Percentiles rank a stretch among this genome's conserved stretches.
These are phyloP conservation scores for Apantesis nais DNA, from an alignment of 2,888 invertebrate species.

Conservation along the genomic window DNA sequence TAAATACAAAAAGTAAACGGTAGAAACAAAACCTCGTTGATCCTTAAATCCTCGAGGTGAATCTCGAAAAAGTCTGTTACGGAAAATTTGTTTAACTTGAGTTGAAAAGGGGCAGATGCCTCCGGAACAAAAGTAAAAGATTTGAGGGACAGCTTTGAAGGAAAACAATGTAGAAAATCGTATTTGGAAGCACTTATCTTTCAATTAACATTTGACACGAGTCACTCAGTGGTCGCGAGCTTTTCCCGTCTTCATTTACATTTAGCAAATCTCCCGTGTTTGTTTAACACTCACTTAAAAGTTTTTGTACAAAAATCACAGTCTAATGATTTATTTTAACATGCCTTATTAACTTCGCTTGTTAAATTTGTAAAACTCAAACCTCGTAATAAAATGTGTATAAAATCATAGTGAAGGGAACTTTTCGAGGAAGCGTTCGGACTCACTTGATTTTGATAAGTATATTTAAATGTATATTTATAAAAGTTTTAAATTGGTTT, in stretches of 20 bases:
- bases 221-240: constrained; percentile 23
- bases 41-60: constrained; percentile 77
- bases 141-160: constrained; percentile 67
- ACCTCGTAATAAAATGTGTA: too few relatives aligned
- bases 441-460: too few relatives aligned
- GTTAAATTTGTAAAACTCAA: not conserved
- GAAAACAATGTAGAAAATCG: constrained; percentile 64
- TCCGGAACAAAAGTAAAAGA: constrained; percentile 70
- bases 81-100: constrained; percentile 80
- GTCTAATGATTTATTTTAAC: not conserved
- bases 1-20: constrained; percentile 63
- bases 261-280: constrained; percentile 32
- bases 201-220: constrained; percentile 69
- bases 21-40: constrained; percentile 75
- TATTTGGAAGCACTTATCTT: constrained; percentile 70
- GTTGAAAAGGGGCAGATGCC: constrained; percentile 75
- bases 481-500: too few relatives aligned
- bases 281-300: constrained; percentile 23
- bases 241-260: constrained; percentile 29
- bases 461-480: too few relatives aligned
- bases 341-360: not conserved
- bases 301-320: not conserved
- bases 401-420: too few relatives aligned
- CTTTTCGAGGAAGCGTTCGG: too few relatives aligned
- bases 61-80: constrained; percentile 78